A percentile compares a stretch with the other conserved stretches of the same genome.
Conservation (phyloP, 1,140 invertebrate species). For the Pogonomyrmex californicus region DNA sequence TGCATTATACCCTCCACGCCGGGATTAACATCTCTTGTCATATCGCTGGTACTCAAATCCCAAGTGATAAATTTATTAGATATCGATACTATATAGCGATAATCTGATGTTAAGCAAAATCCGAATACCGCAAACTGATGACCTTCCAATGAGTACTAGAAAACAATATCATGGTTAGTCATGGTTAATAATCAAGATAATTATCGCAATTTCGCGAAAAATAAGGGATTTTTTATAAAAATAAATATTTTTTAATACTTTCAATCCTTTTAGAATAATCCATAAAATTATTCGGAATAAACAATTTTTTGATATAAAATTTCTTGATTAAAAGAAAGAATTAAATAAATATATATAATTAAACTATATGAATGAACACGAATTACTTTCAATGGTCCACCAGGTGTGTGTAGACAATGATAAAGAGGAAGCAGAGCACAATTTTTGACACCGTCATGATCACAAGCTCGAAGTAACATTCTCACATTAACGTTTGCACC, state of each 20-base stretch:
- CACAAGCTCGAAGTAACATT: conserved; percentile 96
- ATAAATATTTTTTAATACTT: background rate
- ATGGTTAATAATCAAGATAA: background rate
- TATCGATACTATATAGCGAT: conserved; percentile 97
- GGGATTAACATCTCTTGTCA: conserved; percentile 96
- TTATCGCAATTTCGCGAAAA: background rate
- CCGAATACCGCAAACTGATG: conserved; percentile 99
- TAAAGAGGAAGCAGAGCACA: conserved; percentile 97
- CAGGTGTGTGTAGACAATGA: conserved; percentile 98
- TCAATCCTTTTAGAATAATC: background rate
- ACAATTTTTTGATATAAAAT: background rate
- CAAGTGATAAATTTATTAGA: conserved; percentile 99
- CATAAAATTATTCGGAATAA: background rate
- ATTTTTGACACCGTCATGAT: conserved; percentile 94
- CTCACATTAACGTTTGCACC: conserved; percentile 94
- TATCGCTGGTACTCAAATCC: conserved; percentile 97
- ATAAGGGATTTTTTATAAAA: background rate
- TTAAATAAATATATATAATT: conserved; percentile 14
- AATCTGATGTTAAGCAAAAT: conserved; percentile 96
- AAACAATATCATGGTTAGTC: conserved; percentile 55
- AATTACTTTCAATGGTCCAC: conserved; percentile 96
- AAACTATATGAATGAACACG: too few relatives aligned
- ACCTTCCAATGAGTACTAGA: conserved; percentile 97
- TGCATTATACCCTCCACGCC: conserved; percentile 98
- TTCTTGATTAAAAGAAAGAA: background rate